Conservation (phyloP, 1,140 invertebrate genomes). For the Paralvinella palmiformis region DNA sequence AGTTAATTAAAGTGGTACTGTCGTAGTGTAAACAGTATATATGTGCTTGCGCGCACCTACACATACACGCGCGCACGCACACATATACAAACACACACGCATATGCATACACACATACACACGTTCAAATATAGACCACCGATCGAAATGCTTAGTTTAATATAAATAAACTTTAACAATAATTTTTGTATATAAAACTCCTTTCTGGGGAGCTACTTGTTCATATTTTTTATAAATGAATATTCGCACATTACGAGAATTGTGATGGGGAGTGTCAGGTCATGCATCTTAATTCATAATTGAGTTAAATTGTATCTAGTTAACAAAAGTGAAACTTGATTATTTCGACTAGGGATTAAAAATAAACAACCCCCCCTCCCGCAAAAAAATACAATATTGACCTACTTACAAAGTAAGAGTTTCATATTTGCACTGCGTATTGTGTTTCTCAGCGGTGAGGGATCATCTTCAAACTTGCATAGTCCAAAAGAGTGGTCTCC, state of each 20-base stretch:
- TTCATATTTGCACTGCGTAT: constrained; percentile 5
- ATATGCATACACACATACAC: background rate
- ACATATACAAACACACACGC: background rate
- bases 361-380: background rate
- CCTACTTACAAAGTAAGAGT: constrained; percentile 9
- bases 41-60: background rate
- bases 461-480: constrained; percentile 13
- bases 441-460: constrained; percentile 3
- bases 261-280: background rate
- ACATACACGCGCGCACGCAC: background rate
- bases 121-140: background rate
- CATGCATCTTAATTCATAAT: background rate
- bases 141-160: background rate
- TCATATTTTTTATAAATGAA: background rate
- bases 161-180: background rate
- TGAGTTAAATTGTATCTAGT: too few species aligned
- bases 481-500: constrained; percentile 10
- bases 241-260: background rate
- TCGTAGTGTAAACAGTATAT: background rate
- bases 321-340: too few species aligned
- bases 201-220: background rate
- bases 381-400: background rate
- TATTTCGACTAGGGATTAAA: too few species aligned
- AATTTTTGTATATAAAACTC: background rate
- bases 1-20: too few species aligned